Evolutionary conservation across 2,888 invertebrate species (phyloP).

Genomic region (Auanema sp.): DNA sequence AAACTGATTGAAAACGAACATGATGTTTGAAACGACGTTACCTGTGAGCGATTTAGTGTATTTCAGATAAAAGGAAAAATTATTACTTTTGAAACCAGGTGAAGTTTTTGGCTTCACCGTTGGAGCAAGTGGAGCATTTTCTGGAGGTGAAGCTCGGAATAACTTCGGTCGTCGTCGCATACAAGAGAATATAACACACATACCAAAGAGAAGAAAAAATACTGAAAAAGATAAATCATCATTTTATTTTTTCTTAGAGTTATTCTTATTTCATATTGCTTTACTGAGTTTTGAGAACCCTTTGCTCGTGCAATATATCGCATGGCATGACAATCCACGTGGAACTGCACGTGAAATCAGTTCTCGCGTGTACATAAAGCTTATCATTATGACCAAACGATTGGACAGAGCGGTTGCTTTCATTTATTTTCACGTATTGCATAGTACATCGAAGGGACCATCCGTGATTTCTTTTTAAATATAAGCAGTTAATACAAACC

Average conservation of each 20-base stretch:
- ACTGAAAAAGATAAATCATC: constrained; percentile 28
- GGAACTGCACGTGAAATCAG: no score
- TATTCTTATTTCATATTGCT: background rate
- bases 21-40: no score
- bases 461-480: background rate
- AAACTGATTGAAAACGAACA: no score
- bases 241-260: background rate
- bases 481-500: constrained; percentile 35
- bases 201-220: constrained; percentile 56
- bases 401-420: no score
- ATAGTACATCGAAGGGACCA: background rate
- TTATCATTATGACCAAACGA: no score
- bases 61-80: no score
- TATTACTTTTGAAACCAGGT: constrained; percentile 14
- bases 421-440: background rate
- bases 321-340: no score
- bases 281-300: background rate
- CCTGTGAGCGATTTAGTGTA: no score
- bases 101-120: constrained; percentile 15
- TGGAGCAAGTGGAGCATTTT: constrained; percentile 13
- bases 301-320: no score
- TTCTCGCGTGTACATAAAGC: no score
- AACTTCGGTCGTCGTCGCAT: constrained; percentile 50
- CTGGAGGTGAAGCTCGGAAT: constrained; percentile 10
- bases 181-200: constrained; percentile 58